A percentile compares a stretch with the other conserved stretches of the same genome.
Conservation (phyloP, 2,797 vertebrate genomes). For the Garrulus glandarius region DNA sequence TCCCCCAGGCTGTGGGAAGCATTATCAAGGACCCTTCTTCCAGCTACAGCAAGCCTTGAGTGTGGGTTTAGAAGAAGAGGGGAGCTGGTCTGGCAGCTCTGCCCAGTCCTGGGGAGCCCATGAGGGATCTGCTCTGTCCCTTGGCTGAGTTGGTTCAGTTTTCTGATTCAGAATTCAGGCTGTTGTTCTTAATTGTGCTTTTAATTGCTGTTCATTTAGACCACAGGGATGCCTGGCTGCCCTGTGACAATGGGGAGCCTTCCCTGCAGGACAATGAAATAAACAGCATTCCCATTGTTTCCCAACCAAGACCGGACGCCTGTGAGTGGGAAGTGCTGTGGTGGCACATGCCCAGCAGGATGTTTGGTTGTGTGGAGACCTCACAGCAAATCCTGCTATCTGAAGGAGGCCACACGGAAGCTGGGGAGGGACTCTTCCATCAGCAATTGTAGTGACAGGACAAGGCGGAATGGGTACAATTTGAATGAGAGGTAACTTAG, state of each 20-base stretch:
- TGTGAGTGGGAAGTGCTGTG: rapidly evolving
- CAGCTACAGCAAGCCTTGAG: neutral
- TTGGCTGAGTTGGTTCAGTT: neutral
- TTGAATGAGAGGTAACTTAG: neutral
- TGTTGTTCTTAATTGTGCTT: neutral
- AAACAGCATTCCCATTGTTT: rapidly evolving
- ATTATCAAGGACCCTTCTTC: rapidly evolving
- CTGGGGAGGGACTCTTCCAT: too few relatives aligned
- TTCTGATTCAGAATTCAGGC: neutral
- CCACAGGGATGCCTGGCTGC: neutral
- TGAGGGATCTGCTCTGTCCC: rapidly evolving
- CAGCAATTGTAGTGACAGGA: neutral
- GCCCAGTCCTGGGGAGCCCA: neutral
- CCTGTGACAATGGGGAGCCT: neutral
- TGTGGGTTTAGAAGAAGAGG: rapidly evolving
- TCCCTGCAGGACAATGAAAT: neutral
- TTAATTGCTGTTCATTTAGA: neutral
- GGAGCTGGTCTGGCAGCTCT: neutral
- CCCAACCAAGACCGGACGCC: neutral
- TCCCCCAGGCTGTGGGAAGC: neutral
- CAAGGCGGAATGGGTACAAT: too few relatives aligned
- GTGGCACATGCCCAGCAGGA: rapidly evolving
- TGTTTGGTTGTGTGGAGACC: too few relatives aligned
- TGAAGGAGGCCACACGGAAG: neutral
- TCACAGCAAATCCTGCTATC: rapidly evolving